Conservation (phyloP, 2,113 vertebrate genomes). For the Rhadina sibilatrix region DNA sequence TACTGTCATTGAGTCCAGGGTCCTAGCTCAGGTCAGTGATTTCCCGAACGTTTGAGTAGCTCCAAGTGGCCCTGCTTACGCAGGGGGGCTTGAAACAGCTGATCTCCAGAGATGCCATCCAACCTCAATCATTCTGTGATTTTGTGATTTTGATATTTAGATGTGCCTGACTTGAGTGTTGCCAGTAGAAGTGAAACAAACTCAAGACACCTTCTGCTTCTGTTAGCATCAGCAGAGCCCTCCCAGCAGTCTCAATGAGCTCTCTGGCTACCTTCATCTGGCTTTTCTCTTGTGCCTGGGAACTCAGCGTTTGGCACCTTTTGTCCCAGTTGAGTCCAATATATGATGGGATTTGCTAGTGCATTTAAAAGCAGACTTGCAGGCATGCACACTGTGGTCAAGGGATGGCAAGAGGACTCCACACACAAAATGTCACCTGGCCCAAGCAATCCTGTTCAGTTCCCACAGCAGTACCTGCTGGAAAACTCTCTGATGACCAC, state of each 20-base stretch:
- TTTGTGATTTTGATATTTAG: neutral
- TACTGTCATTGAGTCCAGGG: neutral
- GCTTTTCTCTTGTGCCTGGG: neutral
- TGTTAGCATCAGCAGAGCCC: neutral
- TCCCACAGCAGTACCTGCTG: neutral
- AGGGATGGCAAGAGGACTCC: neutral
- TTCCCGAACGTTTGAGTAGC: neutral
- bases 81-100: neutral
- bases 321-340: neutral
- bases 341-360: neutral
- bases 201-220: neutral
- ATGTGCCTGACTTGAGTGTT: neutral
- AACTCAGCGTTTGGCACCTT: neutral
- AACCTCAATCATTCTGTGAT: neutral
- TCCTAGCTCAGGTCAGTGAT: neutral
- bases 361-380: neutral
- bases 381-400: neutral
- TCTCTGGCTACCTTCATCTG: neutral
- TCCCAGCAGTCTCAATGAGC: neutral
- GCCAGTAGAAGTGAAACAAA: neutral
- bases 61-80: neutral
- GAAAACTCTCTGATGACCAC: neutral
- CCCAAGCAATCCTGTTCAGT: neutral
- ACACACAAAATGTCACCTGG: neutral
- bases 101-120: neutral